phyloP scores from a whole-genome alignment of 2,797 vertebrate genomes.

The Geotrypetes seraphini region DNA sequence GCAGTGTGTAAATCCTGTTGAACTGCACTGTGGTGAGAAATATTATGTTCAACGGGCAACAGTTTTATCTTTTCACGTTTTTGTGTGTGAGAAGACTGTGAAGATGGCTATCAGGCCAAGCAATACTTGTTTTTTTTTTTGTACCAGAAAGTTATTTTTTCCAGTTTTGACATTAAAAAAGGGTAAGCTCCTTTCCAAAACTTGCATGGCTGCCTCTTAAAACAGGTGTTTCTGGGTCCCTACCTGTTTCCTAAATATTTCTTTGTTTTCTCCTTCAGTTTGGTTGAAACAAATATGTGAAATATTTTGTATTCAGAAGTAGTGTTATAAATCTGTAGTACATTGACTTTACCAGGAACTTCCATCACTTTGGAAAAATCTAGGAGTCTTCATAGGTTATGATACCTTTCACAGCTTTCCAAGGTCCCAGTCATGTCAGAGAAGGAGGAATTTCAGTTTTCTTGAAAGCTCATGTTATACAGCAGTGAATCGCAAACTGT shows the following conservation, averaged over 20 bases:
- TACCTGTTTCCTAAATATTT: slow-evolving; percentile 19
- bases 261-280: slow-evolving; percentile 8
- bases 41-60: slow-evolving; percentile 23
- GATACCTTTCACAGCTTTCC: too few species aligned
- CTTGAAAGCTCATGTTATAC: too few species aligned
- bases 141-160: slow-evolving; percentile 20
- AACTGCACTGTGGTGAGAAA: slow-evolving; percentile 34
- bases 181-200: slow-evolving; percentile 6
- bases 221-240: slow-evolving; percentile 19
- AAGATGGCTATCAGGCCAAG: slow-evolving; percentile 31
- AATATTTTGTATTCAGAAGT: background rate
- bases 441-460: too few species aligned
- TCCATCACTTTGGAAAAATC: too few species aligned
- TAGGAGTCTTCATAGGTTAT: too few species aligned
- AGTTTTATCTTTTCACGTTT: slow-evolving; percentile 25
- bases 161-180: slow-evolving; percentile 7
- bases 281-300: slow-evolving; percentile 7
- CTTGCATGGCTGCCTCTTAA: slow-evolving; percentile 16
- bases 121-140: slow-evolving; percentile 26
- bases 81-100: slow-evolving; percentile 34
- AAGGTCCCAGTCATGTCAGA: too few species aligned
- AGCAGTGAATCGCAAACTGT: too few species aligned
- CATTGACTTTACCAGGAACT: slow-evolving; percentile 12
- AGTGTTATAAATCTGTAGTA: slow-evolving; percentile 29
- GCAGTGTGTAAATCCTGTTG: slow-evolving; percentile 15